A percentile compares a stretch with the other conserved stretches of the same genome.
These are phyloP conservation scores for Nephrocerus scutellatus DNA, from an alignment of 2,888 invertebrate genomes.

Conservation along the genomic window DNA sequence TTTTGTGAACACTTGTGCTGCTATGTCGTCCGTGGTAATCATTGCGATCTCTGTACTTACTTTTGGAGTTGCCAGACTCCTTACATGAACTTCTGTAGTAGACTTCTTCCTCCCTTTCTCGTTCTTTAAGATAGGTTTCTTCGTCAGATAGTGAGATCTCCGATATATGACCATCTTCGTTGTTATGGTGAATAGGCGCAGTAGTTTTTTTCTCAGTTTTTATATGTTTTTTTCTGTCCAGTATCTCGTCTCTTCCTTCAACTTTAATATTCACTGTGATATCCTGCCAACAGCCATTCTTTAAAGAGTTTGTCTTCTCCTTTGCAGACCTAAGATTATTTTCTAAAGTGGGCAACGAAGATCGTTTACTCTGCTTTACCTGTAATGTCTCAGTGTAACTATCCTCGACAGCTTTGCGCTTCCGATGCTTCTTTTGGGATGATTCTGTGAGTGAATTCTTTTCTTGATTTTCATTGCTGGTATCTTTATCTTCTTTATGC, in stretches of 20 bases:
- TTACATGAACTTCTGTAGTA: not conserved
- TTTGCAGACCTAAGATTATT: too few relatives aligned
- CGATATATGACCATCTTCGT: constrained; percentile 28
- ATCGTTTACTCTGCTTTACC: too few relatives aligned
- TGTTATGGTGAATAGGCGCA: constrained; percentile 3
- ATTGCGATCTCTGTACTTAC: constrained; percentile 22
- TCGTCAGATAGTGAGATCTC: constrained; percentile 45
- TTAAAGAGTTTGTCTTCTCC: constrained; percentile 21
- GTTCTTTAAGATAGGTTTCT: constrained; percentile 37
- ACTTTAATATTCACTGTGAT: too few relatives aligned
- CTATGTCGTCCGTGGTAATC: constrained; percentile 6
- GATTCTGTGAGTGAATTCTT: constrained; percentile 25
- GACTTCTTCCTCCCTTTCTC: constrained; percentile 13
- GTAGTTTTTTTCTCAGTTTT: not conserved
- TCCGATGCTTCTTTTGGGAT: constrained; percentile 32
- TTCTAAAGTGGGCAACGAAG: too few relatives aligned
- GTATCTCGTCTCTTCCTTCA: constrained; percentile 5
- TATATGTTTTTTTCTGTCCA: too few relatives aligned
- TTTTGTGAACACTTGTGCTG: too few relatives aligned
- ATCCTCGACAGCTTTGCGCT: too few relatives aligned
- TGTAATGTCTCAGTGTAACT: too few relatives aligned
- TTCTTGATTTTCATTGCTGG: constrained; percentile 26
- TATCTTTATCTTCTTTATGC: constrained; percentile 27
- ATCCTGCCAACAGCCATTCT: constrained; percentile 31
- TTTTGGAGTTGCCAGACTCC: not conserved